Evolutionary conservation across 2,113 vertebrate genomes (phyloP), one percentile per base, ranked within the genome.

Genomic region (Nothobranchius furzeri): DNA sequence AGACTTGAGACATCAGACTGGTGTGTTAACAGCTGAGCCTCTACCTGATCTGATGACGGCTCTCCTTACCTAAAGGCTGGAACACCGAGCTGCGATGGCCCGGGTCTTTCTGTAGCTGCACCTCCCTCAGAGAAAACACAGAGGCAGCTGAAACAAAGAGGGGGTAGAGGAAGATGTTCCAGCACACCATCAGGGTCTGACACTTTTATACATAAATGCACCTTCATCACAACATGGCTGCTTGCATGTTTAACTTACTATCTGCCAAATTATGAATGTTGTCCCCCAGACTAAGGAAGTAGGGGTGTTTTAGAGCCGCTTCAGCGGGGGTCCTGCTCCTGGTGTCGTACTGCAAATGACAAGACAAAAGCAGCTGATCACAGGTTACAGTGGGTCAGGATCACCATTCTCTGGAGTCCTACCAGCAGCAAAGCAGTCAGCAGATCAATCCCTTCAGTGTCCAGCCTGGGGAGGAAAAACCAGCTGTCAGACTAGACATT

Each of bases 101-200:
- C 0, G 96, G 97, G 63, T 98, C 97, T 83, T 95, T 97, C 71
- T 99, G 97, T 12, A 99, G 94, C 84, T 97, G 95, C 59, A 98
- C 88, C 79, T 98, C 97, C 79, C 92, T 93, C 81, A 98, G 91
- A 36, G 96, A 96, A 91, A 98, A 99, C 89, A 99, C 93, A 43
- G 96, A 97, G 12, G 88, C 91, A 0, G 91, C 97, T 99, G 62
- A 17, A 82, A 76, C 25, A 76, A 49, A 81, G 17, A 49, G 11
- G 30, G 30, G 30, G 15, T n/a, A 51, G 11, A 46, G 13, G 12
- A 51, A 0, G 3, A 57, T 30, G 3, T 1, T 30, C 30, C 30
- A 30, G 30, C 30, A 30, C 30, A 30, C 30, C 30, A 30, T 30
- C 30, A 30, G 30, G 30, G 9, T 35, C 47, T 17, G 36, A 13